These are phyloP conservation scores for Drosophila willistoni DNA, from an alignment of 1,140 invertebrate species.

Conservation along the genomic window DNA sequence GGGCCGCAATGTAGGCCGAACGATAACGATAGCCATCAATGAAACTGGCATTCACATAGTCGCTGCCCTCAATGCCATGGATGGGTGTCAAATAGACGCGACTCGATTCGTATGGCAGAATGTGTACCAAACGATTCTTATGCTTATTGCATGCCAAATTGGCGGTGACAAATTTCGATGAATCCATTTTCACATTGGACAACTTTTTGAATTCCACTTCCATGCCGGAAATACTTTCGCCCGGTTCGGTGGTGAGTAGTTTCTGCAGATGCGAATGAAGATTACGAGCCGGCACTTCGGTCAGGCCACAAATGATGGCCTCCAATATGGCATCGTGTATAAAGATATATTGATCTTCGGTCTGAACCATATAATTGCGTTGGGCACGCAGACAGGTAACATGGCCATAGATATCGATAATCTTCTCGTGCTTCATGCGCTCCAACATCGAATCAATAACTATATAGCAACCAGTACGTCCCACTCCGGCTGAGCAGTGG, in stretches of 20 bases:
- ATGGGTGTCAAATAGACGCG: constrained; percentile 96
- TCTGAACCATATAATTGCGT: constrained; percentile 98
- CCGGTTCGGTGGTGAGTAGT: constrained; percentile 90
- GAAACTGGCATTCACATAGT: constrained; percentile 99
- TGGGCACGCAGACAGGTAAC: constrained; percentile 98
- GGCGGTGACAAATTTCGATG: constrained; percentile 96
- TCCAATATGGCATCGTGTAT: constrained; percentile 98
- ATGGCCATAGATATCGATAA: constrained; percentile 99
- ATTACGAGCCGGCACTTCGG: constrained; percentile 96
- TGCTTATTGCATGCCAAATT: constrained; percentile 98
- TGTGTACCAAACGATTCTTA: constrained; percentile 98
- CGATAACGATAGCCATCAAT: constrained; percentile 97
- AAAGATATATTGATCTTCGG: constrained; percentile 99
- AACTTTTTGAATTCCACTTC: constrained; percentile 99
- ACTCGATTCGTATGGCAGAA: constrained; percentile 98
- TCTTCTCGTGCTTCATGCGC: constrained; percentile 96
- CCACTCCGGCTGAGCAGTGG: constrained; percentile 98
- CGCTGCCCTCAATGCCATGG: constrained; percentile 96
- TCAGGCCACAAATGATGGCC: constrained; percentile 97
- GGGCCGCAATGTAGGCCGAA: constrained; percentile 98
- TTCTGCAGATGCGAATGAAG: constrained; percentile 97
- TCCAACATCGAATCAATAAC: constrained; percentile 99
- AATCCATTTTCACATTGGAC: constrained; percentile 96
- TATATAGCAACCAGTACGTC: constrained; percentile 98
- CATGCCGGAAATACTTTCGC: constrained; percentile 97